Conservation (phyloP, 1,140 invertebrate species). For the Daktulosphaira vitifoliae region DNA sequence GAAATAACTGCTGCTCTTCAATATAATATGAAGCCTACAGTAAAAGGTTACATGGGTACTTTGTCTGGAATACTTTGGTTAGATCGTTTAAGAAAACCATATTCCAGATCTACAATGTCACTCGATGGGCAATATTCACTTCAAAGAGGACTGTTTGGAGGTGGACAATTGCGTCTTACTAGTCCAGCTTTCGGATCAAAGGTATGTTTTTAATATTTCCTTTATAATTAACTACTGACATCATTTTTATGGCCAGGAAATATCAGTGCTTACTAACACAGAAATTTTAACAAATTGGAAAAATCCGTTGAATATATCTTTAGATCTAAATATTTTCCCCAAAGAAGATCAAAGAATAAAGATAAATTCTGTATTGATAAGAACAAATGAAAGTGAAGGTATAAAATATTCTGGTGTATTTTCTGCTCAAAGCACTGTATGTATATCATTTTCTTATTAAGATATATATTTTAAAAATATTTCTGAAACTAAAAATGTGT, state of each 20-base stretch:
- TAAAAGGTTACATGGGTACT: neutral
- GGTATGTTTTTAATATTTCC: no score
- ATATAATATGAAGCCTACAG: neutral
- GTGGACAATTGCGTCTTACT: no score
- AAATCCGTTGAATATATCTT: neutral
- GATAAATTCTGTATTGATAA: neutral
- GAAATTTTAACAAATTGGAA: neutral
- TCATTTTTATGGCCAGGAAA: constrained; percentile 13
- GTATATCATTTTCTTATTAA: neutral
- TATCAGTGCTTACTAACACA: neutral
- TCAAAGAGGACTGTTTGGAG: neutral
- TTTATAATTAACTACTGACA: no score
- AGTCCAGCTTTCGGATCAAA: no score
- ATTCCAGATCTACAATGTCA: neutral
- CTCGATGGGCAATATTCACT: neutral
- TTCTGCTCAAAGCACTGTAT: neutral
- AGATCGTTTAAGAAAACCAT: neutral
- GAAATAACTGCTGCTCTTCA: neutral
- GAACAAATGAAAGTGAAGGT: neutral
- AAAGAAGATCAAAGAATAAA: neutral
- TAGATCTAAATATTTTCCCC: constrained; percentile 17
- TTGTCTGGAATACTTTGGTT: neutral
- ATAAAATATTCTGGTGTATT: neutral
- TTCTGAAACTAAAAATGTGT: neutral
- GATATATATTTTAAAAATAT: neutral